Evolutionary conservation across 2,888 invertebrate species (phyloP).

Genomic region (Diarsia dahlii): DNA sequence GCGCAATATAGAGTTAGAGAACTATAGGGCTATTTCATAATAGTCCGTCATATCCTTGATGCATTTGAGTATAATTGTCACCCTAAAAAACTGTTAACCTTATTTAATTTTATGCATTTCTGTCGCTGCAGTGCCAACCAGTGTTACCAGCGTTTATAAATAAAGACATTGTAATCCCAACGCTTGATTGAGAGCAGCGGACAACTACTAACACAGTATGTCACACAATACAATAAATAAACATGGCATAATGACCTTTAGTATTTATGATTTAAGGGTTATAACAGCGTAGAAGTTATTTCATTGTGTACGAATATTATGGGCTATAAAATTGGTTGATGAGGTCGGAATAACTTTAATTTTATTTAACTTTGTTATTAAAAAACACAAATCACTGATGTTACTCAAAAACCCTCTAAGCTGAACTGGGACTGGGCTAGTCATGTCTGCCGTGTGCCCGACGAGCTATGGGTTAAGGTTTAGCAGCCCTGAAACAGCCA

Average conservation of each 20-base stretch:
- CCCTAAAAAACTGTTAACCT: constrained; percentile 65
- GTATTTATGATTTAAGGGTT: constrained; percentile 3
- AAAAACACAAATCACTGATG: no score
- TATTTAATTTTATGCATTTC: constrained; percentile 68
- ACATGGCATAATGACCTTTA: constrained; percentile 37
- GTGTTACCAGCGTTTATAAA: constrained; percentile 60
- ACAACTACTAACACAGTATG: constrained; percentile 33
- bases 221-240: constrained; percentile 29
- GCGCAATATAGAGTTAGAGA: neutral
- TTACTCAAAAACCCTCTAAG: no score
- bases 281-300: constrained; percentile 7
- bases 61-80: constrained; percentile 49
- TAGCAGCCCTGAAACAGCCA: no score
- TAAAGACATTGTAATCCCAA: constrained; percentile 64
- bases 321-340: constrained; percentile 21
- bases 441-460: no score
- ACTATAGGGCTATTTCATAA: neutral
- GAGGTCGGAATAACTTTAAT: constrained; percentile 13
- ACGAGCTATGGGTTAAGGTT: no score
- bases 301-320: constrained; percentile 22
- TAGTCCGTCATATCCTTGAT: constrained; percentile 9
- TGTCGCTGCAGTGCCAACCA: constrained; percentile 57
- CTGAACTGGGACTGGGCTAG: no score
- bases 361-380: neutral
- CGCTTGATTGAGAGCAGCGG: constrained; percentile 38